These are phyloP conservation scores for Phalera bucephala DNA, from an alignment of 2,888 invertebrate genomes.

Conservation along the genomic window DNA sequence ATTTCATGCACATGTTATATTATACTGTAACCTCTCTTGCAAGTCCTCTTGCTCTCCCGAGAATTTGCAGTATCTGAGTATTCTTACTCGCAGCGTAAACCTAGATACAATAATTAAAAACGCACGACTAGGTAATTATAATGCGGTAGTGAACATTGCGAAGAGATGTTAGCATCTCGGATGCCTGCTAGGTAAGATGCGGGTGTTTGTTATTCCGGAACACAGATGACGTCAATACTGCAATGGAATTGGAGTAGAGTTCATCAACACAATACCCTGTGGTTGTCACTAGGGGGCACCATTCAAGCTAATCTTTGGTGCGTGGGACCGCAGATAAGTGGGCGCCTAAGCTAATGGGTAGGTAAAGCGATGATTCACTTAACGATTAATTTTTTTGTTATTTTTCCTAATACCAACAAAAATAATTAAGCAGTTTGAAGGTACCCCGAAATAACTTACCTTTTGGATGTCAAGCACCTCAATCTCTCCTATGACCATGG, in stretches of 20 bases:
- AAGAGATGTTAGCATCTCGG: constrained; percentile 25
- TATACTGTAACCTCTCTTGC: too few species aligned
- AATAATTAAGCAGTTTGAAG: too few species aligned
- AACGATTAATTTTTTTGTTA: too few species aligned
- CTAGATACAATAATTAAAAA: neutral
- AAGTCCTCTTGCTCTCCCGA: too few species aligned
- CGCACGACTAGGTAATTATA: constrained; percentile 11
- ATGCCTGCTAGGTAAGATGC: constrained; percentile 32
- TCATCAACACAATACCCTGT: constrained; percentile 35
- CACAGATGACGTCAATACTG: constrained; percentile 46
- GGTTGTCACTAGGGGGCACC: constrained; percentile 5
- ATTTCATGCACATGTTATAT: too few species aligned
- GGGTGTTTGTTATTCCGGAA: constrained; percentile 51
- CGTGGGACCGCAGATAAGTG: neutral
- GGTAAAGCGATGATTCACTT: too few species aligned
- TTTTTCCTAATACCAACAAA: too few species aligned
- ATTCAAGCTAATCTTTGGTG: constrained; percentile 18
- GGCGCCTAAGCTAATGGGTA: neutral
- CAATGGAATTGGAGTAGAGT: constrained; percentile 45
- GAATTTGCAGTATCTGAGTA: too few species aligned
- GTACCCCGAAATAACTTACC: too few species aligned
- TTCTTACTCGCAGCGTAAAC: too few species aligned
- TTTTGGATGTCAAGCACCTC: too few species aligned
- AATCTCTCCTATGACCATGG: too few species aligned
- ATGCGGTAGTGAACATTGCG: constrained; percentile 37